Evolutionary conservation across 2,888 invertebrate species (phyloP).

Genomic region (Melinaea marsaeus): DNA sequence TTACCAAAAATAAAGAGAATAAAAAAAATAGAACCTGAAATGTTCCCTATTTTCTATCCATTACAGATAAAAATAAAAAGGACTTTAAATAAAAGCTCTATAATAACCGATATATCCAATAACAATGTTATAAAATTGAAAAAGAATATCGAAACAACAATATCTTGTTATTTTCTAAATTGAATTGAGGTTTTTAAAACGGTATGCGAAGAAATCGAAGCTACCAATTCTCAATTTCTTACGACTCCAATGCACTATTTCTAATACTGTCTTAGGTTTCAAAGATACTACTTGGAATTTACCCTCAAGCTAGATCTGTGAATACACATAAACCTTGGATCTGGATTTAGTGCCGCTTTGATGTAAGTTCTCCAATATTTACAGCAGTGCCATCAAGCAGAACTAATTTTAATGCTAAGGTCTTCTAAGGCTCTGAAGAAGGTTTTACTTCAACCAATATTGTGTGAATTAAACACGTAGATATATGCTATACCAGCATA

Average conservation of each 20-base stretch:
- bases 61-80: no score
- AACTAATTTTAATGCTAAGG: constrained; percentile 30
- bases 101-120: no score
- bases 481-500: no score
- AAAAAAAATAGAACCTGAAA: no score
- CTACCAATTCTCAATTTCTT: neutral
- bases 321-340: neutral
- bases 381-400: constrained; percentile 38
- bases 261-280: neutral
- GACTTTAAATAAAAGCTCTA: no score
- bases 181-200: neutral
- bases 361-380: constrained; percentile 22
- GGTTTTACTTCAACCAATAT: no score
- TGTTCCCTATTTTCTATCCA: no score
- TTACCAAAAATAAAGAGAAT: no score
- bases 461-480: no score
- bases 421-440: neutral
- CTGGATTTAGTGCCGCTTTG: neutral
- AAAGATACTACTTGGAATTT: neutral
- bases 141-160: neutral
- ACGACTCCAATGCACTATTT: neutral
- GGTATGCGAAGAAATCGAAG: neutral
- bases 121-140: no score
- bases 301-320: neutral
- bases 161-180: neutral